Percentiles rank a stretch among this genome's conserved stretches.
phyloP scores from a whole-genome alignment of 2,797 vertebrate genomes.

The Gallirallus australis region DNA sequence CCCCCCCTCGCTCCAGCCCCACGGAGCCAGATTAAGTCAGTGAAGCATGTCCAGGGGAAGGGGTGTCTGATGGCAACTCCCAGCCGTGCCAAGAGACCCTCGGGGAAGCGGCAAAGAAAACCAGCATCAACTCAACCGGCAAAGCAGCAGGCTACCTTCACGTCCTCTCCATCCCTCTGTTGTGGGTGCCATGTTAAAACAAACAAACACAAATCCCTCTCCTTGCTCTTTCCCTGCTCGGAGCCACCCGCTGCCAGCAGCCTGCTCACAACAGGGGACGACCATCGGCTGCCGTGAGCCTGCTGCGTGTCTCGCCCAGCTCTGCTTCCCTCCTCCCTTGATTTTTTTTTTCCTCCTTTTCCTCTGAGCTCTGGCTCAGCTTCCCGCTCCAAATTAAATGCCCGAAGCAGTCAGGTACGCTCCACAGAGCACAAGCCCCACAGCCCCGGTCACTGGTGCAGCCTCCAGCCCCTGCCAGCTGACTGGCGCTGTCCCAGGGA shows the following conservation, averaged over 20 bases:
- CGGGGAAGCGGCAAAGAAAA: not conserved
- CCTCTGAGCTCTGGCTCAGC: not conserved
- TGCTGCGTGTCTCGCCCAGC: not conserved
- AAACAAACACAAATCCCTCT: not conserved
- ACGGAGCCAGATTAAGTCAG: not conserved
- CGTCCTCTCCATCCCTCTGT: not conserved
- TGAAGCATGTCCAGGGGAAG: not conserved
- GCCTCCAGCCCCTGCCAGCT: not conserved
- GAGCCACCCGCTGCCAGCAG: not conserved
- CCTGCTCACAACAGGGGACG: not conserved
- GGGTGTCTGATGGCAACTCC: not conserved
- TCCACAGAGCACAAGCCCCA: not conserved
- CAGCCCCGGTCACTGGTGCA: not conserved
- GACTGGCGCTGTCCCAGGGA: not conserved
- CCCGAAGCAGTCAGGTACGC: not conserved
- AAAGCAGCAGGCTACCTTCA: not conserved
- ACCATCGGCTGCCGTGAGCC: not conserved
- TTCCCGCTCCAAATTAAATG: not conserved
- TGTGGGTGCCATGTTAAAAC: constrained; percentile 37
- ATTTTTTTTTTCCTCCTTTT: not conserved
- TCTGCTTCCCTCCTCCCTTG: not conserved
- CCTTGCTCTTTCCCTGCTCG: not conserved
- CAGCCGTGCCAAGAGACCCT: not conserved
- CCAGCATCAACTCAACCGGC: not conserved
- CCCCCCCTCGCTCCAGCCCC: not conserved